Evolutionary conservation across 1,140 invertebrate genomes (phyloP).

Genomic region (Acromyrmex echinatior): DNA sequence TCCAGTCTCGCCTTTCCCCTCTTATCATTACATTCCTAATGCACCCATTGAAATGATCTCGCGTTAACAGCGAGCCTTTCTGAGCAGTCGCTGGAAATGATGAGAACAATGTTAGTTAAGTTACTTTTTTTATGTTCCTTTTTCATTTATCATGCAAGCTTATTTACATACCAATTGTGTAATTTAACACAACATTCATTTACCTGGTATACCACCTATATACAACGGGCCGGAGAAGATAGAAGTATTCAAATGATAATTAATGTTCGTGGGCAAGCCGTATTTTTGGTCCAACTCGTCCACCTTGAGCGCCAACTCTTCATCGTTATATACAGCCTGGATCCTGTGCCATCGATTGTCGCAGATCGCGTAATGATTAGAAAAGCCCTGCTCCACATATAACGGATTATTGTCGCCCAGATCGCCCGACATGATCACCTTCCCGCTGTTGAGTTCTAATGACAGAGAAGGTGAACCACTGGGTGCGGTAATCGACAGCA

Average conservation of each 20-base stretch:
- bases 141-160: neutral
- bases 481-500: constrained; percentile 91
- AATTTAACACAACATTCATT: constrained; percentile 36
- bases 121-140: neutral
- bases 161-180: neutral
- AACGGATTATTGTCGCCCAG: constrained; percentile 89
- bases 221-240: constrained; percentile 89
- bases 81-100: constrained; percentile 88
- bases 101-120: neutral
- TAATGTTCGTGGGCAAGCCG: constrained; percentile 85
- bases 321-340: constrained; percentile 90
- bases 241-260: constrained; percentile 79
- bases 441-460: constrained; percentile 92
- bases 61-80: constrained; percentile 89
- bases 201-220: constrained; percentile 95
- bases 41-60: constrained; percentile 96
- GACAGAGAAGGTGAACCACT: constrained; percentile 90
- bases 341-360: constrained; percentile 96
- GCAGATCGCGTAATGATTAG: constrained; percentile 90
- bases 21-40: constrained; percentile 94
- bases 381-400: constrained; percentile 88
- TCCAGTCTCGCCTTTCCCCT: constrained; percentile 91
- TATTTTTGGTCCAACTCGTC: constrained; percentile 89
- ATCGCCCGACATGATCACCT: constrained; percentile 91
- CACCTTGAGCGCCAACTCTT: constrained; percentile 91